Evolutionary conservation across 2,888 invertebrate species (phyloP).

Genomic region (Leptinotarsa peninsularis): DNA sequence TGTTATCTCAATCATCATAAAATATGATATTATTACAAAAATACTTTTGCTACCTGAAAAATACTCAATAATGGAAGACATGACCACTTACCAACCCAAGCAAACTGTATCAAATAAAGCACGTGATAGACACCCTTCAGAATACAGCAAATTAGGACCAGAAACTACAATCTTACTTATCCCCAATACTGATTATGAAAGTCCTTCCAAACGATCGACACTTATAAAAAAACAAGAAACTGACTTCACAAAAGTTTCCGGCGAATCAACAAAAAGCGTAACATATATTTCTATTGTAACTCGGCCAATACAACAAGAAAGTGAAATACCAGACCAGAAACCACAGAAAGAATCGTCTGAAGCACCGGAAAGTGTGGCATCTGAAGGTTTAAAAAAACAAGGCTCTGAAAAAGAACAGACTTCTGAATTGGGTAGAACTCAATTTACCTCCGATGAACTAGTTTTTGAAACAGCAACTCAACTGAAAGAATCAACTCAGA

Average conservation of each 20-base stretch:
- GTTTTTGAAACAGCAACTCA: neutral
- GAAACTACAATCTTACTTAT: constrained; percentile 7
- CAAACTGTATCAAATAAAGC: constrained; percentile 7
- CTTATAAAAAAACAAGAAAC: neutral
- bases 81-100: neutral
- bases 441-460: neutral
- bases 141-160: neutral
- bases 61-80: constrained; percentile 15
- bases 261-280: neutral
- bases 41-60: neutral
- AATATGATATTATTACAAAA: constrained; percentile 19
- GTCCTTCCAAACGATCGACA: neutral
- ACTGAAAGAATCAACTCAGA: neutral
- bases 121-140: constrained; percentile 15
- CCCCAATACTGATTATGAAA: constrained; percentile 15
- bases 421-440: neutral
- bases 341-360: constrained; percentile 20
- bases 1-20: constrained; percentile 10
- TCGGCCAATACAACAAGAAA: neutral
- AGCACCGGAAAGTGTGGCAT: neutral
- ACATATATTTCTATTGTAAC: neutral
- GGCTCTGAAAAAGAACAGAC: neutral
- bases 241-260: neutral
- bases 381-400: no score
- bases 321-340: constrained; percentile 29